Evolutionary conservation across 2,797 vertebrate species (phyloP).

Genomic region (Huso huso): DNA sequence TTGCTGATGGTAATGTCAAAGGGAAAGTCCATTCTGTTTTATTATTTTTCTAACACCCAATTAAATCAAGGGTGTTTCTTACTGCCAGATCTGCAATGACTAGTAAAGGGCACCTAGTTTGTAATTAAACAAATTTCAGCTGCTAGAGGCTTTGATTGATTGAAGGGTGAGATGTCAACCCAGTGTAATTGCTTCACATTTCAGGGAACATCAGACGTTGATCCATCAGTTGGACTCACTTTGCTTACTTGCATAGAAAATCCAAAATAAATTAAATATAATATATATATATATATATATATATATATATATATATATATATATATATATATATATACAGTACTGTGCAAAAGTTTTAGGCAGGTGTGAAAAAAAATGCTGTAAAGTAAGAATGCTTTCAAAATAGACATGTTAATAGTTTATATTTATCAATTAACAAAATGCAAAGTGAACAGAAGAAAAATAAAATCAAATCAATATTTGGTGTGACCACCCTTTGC

Average conservation of each 20-base stretch:
- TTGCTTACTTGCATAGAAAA: not conserved
- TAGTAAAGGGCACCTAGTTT: too few relatives aligned
- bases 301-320: too few relatives aligned
- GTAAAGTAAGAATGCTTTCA: too few relatives aligned
- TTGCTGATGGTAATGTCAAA: conserved; percentile 29
- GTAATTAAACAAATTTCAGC: not conserved
- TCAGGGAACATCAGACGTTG: not conserved
- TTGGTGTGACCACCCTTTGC: too few relatives aligned
- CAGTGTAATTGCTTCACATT: not conserved
- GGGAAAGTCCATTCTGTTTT: conserved; percentile 5
- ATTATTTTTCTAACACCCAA: not conserved
- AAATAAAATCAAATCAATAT: too few relatives aligned
- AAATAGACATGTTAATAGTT: too few relatives aligned
- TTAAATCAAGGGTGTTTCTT: not conserved
- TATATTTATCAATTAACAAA: too few relatives aligned
- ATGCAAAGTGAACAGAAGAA: too few relatives aligned
- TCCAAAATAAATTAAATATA: not conserved
- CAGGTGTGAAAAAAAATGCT: too few relatives aligned
- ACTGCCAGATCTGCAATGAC: not conserved
- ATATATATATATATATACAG: too few relatives aligned
- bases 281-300: too few relatives aligned
- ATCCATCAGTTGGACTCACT: conserved; percentile 1
- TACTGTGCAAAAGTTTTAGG: too few relatives aligned
- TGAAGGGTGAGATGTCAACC: not conserved
- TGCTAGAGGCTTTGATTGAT: conserved; percentile 2